Conservation (phyloP, 1,140 invertebrate species). For the Stratiolaelaps scimitus region DNA sequence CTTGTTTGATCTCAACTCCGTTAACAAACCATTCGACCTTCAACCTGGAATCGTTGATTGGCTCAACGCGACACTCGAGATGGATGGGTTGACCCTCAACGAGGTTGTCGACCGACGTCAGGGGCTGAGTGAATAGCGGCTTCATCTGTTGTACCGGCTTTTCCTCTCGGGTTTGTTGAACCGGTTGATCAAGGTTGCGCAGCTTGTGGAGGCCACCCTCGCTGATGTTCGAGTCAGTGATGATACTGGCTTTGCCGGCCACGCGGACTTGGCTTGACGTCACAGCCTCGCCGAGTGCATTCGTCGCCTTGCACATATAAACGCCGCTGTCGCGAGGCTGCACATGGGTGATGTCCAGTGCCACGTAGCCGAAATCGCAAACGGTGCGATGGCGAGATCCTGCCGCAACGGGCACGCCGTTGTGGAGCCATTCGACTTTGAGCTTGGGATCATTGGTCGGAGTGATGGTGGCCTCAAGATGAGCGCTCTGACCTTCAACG, state of each 20-base stretch:
- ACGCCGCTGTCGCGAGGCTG: conserved; percentile 43
- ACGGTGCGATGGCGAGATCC: conserved; percentile 50
- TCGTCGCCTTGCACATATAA: conserved; percentile 44
- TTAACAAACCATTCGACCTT: conserved; percentile 80
- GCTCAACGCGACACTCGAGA: conserved; percentile 83
- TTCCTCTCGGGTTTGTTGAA: conserved; percentile 58
- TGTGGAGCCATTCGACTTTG: conserved; percentile 87
- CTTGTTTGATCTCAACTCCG: conserved; percentile 50
- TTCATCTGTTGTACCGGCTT: conserved; percentile 54
- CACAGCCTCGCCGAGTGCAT: conserved; percentile 49
- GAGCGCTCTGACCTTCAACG: conserved; percentile 72
- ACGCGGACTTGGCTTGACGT: conserved; percentile 74
- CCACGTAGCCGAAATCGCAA: conserved; percentile 49
- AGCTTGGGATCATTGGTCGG: conserved; percentile 89
- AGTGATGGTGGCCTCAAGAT: conserved; percentile 85
- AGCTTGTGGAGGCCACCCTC: conserved; percentile 70
- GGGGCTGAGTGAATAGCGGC: conserved; percentile 69
- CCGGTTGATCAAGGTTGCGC: conserved; percentile 66
- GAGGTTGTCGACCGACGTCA: conserved; percentile 64
- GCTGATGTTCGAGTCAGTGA: conserved; percentile 44
- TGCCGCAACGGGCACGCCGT: conserved; percentile 61
- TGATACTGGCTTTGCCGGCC: conserved; percentile 49
- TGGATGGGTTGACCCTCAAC: conserved; percentile 84
- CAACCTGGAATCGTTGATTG: conserved; percentile 72
- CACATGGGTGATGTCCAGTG: conserved; percentile 47